Base-by-base conservation (phyloP, 2,797 vertebrate species). In the Gymnoscopelus microlampas region DNA sequence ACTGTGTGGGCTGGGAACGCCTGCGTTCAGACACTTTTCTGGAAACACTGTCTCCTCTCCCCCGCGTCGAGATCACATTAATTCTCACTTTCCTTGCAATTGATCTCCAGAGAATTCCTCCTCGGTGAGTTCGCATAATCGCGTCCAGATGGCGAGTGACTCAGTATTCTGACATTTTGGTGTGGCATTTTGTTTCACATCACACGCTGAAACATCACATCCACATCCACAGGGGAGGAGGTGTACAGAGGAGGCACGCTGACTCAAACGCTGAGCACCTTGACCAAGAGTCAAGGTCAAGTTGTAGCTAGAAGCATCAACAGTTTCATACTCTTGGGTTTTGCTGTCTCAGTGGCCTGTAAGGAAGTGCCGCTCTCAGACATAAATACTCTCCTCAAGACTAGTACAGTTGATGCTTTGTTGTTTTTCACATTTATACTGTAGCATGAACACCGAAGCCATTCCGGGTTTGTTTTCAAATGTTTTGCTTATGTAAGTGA, bases 61-160 rank as follows among this genome's bases (percentile, higher is more conserved):
- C 64, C 53, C 1, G 4, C 10, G 70, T 29, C 77, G n/a, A 57
- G 29, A 84, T 89, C 83, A 78, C 61, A 35, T 76, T 65, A 63
- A 70, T 66, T 77, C 68, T 64, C 47, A 57, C 68, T 73, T 2
- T 11, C 0, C 56, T 71, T 63, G 72, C 73, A 84, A 84, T 71
- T 62, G 73, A 77, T 81, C 86, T 79, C 81, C 24, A 57, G 86
- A 91, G 87, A 88, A 90, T 80, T 83, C 83, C 89, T 91, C 83
- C 82, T 76, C 68, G 84, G 71, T 48, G 66, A 83, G 81, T 89
- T 81, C 86, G 84, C 84, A 89, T 93, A 90, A 91, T 88, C 86
- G 85, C 85, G 86, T 90, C 91, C 93, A 93, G 92, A 94, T 94
- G 92, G 94, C 68, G 66, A 87, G 82, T 94, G 93, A 94, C 83